phyloP scores from a whole-genome alignment of 2,888 invertebrate species.

The Melanargia galathea region DNA sequence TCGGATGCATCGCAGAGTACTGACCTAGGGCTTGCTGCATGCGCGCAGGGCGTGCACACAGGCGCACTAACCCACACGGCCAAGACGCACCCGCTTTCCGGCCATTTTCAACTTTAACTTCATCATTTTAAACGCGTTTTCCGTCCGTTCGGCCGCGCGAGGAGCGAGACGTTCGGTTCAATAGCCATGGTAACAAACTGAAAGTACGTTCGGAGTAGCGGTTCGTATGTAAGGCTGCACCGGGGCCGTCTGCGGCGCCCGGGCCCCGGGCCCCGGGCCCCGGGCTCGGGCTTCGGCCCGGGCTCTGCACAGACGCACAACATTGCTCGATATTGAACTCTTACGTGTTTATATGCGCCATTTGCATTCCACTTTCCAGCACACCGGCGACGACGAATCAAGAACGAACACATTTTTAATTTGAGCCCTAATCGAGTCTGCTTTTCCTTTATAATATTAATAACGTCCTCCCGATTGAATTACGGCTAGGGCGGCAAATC shows the following conservation, averaged over 20 bases:
- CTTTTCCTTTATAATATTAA: no score
- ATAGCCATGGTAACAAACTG: conserved; percentile 44
- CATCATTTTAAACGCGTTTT: neutral
- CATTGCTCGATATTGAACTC: neutral
- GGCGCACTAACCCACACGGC: conserved; percentile 38
- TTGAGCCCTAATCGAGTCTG: neutral
- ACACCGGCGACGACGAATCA: neutral
- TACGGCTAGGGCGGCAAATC: no score
- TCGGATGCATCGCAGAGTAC: conserved; percentile 53
- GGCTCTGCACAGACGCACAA: neutral
- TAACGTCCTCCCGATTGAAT: no score
- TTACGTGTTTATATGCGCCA: neutral
- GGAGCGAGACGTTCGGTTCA: conserved; percentile 39
- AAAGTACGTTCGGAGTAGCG: conserved; percentile 39
- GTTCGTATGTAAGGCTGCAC: conserved; percentile 25
- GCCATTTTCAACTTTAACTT: conserved; percentile 31
- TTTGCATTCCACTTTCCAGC: neutral
- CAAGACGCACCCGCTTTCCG: neutral
- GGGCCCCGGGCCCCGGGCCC: neutral
- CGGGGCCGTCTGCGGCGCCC: conserved; percentile 9
- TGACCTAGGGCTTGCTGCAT: conserved; percentile 58
- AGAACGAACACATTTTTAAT: neutral
- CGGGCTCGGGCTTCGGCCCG: neutral
- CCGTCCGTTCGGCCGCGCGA: neutral
- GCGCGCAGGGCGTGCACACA: conserved; percentile 52